Evolutionary conservation across 2,888 invertebrate genomes (phyloP), one percentile per base, ranked within the genome.

Genomic region (Nymphalis c-album): DNA sequence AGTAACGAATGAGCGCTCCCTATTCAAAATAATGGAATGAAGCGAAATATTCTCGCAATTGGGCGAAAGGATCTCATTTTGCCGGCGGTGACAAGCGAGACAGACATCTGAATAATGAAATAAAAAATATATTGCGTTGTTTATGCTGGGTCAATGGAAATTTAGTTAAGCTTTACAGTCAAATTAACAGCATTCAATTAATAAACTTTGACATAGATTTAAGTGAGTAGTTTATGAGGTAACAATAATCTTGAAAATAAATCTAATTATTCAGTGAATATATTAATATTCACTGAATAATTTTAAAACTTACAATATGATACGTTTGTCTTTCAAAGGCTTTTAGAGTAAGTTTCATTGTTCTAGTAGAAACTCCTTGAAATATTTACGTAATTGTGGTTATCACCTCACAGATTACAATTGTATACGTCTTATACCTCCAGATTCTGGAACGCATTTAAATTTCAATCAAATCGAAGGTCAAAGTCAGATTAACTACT

Each of bases 1-100:
- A 71, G 67, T 72, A 72, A 72, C 71, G 73, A 75, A 75, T 72
- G 73, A 73, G 66, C 64, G 65, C 67, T 57, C 71, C 69, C 72
- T 70, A 71, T 73, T 71, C 68, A 70, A 72, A 74, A 71, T 75
- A 74, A 74, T 74, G 71, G 70, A 74, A 74, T 73, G 69, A 74
- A 69, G 72, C 72, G 70, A 75, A 74, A 75, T 72, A 74, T 73
- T 73, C 72, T 76, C 68, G 73, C 75, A 74, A 75, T 74, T 75
- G 76, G 73, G 70, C 70, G 70, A 75, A 68, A 71, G 72, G 71
- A 74, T 74, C 74, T 74, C 74, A 74, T 74, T 75, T 75, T 64
- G 70, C 71, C 72, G 73, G 67, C 72, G 69, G 72, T 69, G 71
- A 73, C 72, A 68, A 68, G 72, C 73, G 71, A 68, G 71, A 73